Evolutionary conservation across 2,113 vertebrate species (phyloP).

Genomic region (Mus pahari): DNA sequence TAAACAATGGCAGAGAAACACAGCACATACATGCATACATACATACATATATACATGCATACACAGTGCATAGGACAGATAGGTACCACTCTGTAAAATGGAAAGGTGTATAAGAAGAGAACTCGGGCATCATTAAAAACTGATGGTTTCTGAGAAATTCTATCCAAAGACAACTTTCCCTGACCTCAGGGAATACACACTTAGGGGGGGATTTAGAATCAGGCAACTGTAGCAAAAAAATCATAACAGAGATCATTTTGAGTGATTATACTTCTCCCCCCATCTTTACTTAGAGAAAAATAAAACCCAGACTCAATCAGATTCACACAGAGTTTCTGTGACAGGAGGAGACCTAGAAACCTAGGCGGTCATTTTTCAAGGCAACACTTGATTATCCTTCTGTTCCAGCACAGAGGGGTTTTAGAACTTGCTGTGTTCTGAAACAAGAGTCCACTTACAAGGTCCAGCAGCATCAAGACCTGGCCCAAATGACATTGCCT

Average conservation of each 20-base stretch:
- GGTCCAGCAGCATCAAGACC: background rate
- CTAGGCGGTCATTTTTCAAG: background rate
- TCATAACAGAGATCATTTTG: background rate
- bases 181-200: background rate
- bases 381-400: constrained; percentile 8
- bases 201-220: background rate
- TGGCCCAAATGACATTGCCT: background rate
- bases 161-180: background rate
- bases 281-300: constrained; percentile 51
- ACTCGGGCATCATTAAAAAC: background rate
- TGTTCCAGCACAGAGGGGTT: background rate
- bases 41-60: no score
- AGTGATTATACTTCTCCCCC: background rate
- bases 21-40: no score
- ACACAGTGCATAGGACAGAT: background rate
- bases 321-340: background rate
- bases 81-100: background rate
- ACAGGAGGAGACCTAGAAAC: background rate
- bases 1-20: background rate
- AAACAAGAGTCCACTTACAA: constrained; percentile 59
- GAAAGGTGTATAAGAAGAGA: background rate
- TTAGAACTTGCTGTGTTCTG: background rate
- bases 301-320: constrained; percentile 1
- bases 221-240: background rate
- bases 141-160: background rate